These are phyloP conservation scores for Eupithecia tripunctaria DNA, from an alignment of 2,888 invertebrate genomes.

Conservation along the genomic window DNA sequence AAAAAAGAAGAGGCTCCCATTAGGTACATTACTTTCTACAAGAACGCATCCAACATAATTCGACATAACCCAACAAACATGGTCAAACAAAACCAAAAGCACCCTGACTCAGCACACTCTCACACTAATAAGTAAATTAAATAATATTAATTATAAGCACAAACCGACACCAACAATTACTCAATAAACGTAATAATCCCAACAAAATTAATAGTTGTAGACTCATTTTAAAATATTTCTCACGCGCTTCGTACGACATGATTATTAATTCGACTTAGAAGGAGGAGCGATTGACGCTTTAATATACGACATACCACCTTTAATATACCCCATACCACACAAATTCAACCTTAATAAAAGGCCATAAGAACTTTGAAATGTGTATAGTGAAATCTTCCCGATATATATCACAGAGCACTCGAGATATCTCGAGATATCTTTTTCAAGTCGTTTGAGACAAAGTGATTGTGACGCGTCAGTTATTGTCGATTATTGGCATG, in stretches of 20 bases:
- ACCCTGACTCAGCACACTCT: constrained; percentile 72
- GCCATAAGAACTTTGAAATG: constrained; percentile 32
- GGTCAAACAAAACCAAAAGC: constrained; percentile 41
- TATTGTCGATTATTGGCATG: constrained; percentile 67
- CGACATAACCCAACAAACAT: constrained; percentile 30
- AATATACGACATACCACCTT: constrained; percentile 63
- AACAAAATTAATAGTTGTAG: constrained; percentile 75
- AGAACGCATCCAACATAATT: not conserved
- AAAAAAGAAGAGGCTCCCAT: not conserved
- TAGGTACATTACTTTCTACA: not conserved
- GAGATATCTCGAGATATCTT: constrained; percentile 70
- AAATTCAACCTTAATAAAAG: constrained; percentile 45
- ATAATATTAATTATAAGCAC: constrained; percentile 75
- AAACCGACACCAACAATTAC: constrained; percentile 76
- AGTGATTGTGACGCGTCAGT: constrained; percentile 75
- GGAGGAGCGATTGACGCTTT: constrained; percentile 81
- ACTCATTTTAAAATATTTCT: constrained; percentile 75
- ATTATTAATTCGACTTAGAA: constrained; percentile 75
- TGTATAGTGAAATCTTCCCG: constrained; percentile 56
- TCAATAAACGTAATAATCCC: constrained; percentile 74
- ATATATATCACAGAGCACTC: constrained; percentile 69
- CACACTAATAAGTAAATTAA: constrained; percentile 69
- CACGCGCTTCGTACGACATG: constrained; percentile 76
- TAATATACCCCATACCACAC: not conserved
- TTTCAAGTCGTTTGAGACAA: constrained; percentile 71